Percentiles rank a stretch among this genome's conserved stretches.
phyloP scores from a whole-genome alignment of 2,797 vertebrate genomes.

The Urocyon cinereoargenteus region DNA sequence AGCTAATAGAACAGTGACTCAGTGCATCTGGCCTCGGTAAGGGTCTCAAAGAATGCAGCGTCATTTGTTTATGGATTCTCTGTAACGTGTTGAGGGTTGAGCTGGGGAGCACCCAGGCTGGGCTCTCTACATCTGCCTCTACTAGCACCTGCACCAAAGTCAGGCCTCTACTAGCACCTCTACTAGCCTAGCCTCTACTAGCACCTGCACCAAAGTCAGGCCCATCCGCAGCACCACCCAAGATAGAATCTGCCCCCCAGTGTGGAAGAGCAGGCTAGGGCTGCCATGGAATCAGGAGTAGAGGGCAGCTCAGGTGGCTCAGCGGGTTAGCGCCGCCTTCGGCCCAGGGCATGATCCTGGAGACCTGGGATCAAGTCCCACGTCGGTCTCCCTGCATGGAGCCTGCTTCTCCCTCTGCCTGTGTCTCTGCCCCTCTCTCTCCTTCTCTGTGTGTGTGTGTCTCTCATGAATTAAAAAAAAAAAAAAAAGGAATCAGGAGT shows the following conservation, averaged over 20 bases:
- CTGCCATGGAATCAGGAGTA: not conserved
- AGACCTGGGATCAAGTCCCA: too few relatives aligned
- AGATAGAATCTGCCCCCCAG: not conserved
- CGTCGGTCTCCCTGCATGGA: too few relatives aligned
- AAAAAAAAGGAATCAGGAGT: not conserved
- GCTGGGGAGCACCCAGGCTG: not conserved
- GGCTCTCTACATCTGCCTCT: not conserved
- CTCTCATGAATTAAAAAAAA: too few relatives aligned
- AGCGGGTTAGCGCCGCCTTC: too few relatives aligned
- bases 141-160: not conserved
- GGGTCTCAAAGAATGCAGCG: conserved; percentile 2
- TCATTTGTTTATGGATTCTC: not conserved
- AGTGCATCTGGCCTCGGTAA: not conserved
- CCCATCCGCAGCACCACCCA: not conserved
- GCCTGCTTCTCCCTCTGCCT: too few relatives aligned
- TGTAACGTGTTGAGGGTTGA: not conserved
- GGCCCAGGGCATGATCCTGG: too few relatives aligned
- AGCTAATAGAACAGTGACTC: not conserved
- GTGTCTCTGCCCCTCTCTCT: too few relatives aligned
- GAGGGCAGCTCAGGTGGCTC: not conserved
- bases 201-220: not conserved
- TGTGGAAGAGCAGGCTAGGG: not conserved
- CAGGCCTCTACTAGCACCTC: not conserved
- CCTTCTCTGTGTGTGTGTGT: too few relatives aligned
- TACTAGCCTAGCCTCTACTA: not conserved